Conservation (phyloP, 2,797 vertebrate genomes). For the Eospalax fontanierii region DNA sequence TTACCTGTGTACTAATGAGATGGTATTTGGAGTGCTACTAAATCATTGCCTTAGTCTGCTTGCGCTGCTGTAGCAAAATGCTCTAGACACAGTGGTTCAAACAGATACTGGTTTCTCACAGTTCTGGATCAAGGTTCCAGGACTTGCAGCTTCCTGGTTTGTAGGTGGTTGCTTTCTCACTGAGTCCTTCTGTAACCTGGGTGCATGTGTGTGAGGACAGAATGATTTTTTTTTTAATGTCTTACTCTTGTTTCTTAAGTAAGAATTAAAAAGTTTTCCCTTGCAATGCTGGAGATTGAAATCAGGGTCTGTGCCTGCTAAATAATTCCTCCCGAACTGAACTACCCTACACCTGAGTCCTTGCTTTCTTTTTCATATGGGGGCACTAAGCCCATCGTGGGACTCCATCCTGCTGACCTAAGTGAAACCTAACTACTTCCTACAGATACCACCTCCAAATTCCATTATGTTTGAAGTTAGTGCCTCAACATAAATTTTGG, state of each 20-base stretch:
- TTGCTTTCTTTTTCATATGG: not conserved
- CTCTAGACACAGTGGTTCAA: not conserved
- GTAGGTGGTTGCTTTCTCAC: not conserved
- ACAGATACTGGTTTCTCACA: not conserved
- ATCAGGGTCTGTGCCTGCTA: not conserved
- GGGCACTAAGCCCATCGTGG: not conserved
- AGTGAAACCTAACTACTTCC: not conserved
- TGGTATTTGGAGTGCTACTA: not conserved
- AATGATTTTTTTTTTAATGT: not conserved
- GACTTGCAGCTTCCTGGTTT: not conserved
- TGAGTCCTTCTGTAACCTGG: not conserved
- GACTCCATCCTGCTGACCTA: not conserved
- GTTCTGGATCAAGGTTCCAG: not conserved
- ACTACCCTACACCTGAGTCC: not conserved
- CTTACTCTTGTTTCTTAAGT: not conserved
- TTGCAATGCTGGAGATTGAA: not conserved
- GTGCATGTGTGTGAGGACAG: not conserved
- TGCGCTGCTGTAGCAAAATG: not conserved
- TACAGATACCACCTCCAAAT: not conserved
- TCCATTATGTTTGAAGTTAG: not conserved
- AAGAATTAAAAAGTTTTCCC: not conserved
- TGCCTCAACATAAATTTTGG: not conserved
- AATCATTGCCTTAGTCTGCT: not conserved
- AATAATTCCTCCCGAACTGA: not conserved
- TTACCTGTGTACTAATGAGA: conserved; percentile 58